phyloP scores from a whole-genome alignment of 2,888 invertebrate genomes.

The Lasioglossum lativentre region DNA sequence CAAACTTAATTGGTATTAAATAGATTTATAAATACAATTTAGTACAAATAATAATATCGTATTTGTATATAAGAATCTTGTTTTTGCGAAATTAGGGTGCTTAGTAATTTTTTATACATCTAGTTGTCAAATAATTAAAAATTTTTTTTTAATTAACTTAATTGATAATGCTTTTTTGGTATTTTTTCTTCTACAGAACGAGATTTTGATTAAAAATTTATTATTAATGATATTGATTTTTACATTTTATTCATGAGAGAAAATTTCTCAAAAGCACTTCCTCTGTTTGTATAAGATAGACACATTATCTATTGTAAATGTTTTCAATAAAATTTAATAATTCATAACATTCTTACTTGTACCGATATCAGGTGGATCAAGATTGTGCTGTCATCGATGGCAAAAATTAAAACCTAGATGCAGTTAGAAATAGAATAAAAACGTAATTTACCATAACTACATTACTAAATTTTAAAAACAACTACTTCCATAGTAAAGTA shows the following conservation, averaged over 20 bases:
- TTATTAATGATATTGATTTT: background rate
- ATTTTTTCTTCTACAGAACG: background rate
- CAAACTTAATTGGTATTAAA: background rate
- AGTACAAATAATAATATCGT: background rate
- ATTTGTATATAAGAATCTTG: background rate
- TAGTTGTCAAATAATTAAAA: background rate
- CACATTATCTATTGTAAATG: background rate
- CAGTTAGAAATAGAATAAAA: background rate
- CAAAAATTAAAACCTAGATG: background rate
- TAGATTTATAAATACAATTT: background rate
- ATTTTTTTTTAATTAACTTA: background rate
- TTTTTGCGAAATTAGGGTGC: background rate
- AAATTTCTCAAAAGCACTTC: background rate
- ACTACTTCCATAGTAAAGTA: background rate
- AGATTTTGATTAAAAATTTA: background rate
- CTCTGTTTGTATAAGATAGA: background rate
- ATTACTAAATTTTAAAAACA: background rate
- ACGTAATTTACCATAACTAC: background rate
- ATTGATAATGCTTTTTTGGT: background rate
- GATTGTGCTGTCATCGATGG: background rate
- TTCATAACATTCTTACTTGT: background rate
- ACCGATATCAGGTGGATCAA: background rate
- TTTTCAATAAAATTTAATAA: background rate
- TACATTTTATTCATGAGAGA: background rate
- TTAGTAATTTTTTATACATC: background rate